Evolutionary conservation across 2,888 invertebrate species (phyloP), one percentile per base, ranked within the genome.

Genomic region (Cheilosia variabilis): DNA sequence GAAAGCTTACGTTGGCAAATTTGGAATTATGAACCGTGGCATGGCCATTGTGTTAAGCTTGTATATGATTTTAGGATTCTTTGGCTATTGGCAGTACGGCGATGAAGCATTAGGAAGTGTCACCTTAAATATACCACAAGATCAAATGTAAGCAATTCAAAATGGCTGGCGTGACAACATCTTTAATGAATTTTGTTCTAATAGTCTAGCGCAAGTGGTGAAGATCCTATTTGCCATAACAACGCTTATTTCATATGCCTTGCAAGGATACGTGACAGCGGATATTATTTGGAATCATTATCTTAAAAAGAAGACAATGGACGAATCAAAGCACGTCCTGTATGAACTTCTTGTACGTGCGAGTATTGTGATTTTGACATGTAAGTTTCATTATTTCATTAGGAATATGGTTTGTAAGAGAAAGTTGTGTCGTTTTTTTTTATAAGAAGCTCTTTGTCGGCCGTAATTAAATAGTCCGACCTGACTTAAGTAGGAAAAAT

Each of bases 251-350:
- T 97, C 98, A 0, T 99, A 99, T 93, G 96, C 97, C 43, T 94
- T 99, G n/a, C 99, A 99, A 92, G 98, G 99, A 92, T 99, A 99
- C 93, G 99, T 99, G 4, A 98, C 99, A 0, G 96, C 98, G 94
- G 97, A 97, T 89, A 98, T 99, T 80, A 96, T 99, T 87, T 98
- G 98, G 97, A 88, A 90, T 69, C 92, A 92, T 45, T 93, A 93
- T 76, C 88, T 93, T 52, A 92, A 92, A 52, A 98, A 97, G 88
- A 95, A 95, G 88, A 92, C 96, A 13, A 95, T 96, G 87, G 90
- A 92, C 89, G 89, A 90, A 1, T 95, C 95, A 88, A 93, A 94
- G 80, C 92, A 93, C 50, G 91, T 92, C 52, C 89, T 95, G 7
- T 95, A 95, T 45, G 98, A 98, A 91, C 96, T 97, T 91, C 91